Percentiles rank a stretch among this genome's conserved stretches.
Evolutionary conservation across 2,113 vertebrate species (phyloP).

Genomic region (Chiloscyllium plagiosum): DNA sequence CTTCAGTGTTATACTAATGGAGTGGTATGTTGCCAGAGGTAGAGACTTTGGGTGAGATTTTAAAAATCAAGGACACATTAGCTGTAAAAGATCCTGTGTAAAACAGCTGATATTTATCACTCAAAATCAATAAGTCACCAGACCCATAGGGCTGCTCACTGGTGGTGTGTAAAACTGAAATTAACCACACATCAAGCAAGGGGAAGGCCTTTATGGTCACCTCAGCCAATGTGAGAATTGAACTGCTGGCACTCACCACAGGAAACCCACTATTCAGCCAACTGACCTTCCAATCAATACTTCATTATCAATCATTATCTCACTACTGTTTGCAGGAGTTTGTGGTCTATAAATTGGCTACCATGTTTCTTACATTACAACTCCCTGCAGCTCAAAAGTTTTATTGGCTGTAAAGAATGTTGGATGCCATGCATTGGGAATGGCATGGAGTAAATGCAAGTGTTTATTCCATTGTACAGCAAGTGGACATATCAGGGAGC

Average conservation of each 20-base stretch:
- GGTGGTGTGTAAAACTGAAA: too few species aligned
- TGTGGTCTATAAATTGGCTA: neutral
- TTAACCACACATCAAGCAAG: too few species aligned
- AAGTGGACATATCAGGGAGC: neutral
- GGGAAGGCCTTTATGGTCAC: too few species aligned
- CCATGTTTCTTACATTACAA: neutral
- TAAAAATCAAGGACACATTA: neutral
- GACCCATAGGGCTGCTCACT: too few species aligned
- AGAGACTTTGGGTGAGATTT: neutral
- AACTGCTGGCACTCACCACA: too few species aligned
- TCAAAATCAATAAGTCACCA: too few species aligned
- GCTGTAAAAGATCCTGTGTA: neutral
- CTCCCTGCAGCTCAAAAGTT: neutral
- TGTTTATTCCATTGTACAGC: neutral
- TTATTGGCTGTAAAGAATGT: neutral
- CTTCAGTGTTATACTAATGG: neutral
- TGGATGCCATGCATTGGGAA: neutral
- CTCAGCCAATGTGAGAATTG: too few species aligned
- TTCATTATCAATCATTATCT: neutral
- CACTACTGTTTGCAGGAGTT: neutral
- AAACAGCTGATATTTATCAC: neutral
- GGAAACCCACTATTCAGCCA: too few species aligned
- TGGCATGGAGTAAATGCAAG: neutral
- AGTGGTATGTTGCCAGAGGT: neutral
- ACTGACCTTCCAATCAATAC: neutral